Percentiles rank a stretch among this genome's conserved stretches.
Conservation (phyloP, 2,797 vertebrate genomes). For the Alectoris magna region DNA sequence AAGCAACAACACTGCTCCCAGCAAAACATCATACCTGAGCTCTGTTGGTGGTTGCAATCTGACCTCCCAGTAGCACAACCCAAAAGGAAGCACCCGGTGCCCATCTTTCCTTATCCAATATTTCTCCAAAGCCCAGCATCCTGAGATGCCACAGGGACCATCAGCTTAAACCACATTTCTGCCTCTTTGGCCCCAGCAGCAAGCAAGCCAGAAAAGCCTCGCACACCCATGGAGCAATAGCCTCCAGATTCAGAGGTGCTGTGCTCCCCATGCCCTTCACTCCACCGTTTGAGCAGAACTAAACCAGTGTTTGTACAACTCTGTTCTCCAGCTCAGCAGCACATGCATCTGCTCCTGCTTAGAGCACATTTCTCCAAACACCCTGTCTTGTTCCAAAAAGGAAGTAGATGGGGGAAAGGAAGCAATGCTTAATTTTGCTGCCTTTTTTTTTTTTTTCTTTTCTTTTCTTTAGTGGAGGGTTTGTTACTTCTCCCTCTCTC, state of each 20-base stretch:
- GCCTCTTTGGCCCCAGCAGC: not conserved
- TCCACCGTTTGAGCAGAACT: fast-evolving
- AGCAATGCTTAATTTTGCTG: not conserved
- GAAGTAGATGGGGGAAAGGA: not conserved
- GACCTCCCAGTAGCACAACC: not conserved
- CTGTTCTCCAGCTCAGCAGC: not conserved
- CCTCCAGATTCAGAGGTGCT: fast-evolving
- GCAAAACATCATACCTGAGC: not conserved
- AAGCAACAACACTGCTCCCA: not conserved
- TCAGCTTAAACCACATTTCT: not conserved
- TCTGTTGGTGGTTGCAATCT: fast-evolving
- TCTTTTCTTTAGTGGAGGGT: not conserved
- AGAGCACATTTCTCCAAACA: constrained; percentile 36
- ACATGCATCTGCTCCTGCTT: constrained; percentile 48
- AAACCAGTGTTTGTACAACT: not conserved
- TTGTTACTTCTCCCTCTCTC: constrained; percentile 30
- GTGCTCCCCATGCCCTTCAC: fast-evolving
- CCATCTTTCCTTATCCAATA: fast-evolving
- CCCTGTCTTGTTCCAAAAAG: not conserved
- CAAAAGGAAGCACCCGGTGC: not conserved
- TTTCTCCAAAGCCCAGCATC: not conserved
- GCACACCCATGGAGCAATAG: fast-evolving
- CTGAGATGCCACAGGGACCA: not conserved
- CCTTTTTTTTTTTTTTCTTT: not conserved
- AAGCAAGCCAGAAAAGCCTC: not conserved